phyloP scores from a whole-genome alignment of 2,888 invertebrate genomes.

The Folsomia candida region DNA sequence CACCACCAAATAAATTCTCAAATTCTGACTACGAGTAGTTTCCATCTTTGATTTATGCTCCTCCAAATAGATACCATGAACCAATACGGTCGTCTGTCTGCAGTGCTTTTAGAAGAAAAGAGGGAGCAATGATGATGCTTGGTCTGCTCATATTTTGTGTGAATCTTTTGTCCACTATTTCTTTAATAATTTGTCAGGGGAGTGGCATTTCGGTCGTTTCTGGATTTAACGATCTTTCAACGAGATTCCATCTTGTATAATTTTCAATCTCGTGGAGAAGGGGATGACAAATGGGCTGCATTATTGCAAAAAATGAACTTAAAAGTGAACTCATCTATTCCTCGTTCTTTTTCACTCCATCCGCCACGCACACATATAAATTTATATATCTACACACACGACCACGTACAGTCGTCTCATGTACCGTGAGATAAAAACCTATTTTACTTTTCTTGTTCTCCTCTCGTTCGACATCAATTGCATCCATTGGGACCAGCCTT shows the following conservation, averaged over 20 bases:
- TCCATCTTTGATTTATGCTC: background rate
- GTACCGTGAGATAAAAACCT: no score
- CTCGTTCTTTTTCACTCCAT: background rate
- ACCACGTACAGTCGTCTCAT: no score
- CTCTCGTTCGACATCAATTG: background rate
- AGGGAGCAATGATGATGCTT: background rate
- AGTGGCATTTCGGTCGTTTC: background rate
- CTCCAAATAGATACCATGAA: background rate
- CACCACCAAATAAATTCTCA: no score
- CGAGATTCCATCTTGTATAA: background rate
- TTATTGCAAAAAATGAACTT: background rate
- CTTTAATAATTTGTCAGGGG: conserved; percentile 4
- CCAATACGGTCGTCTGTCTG: background rate
- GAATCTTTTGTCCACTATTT: background rate
- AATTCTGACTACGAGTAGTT: background rate
- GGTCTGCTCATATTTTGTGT: background rate
- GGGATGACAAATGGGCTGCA: background rate
- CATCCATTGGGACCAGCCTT: background rate
- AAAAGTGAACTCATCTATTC: background rate
- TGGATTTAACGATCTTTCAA: conserved; percentile 2
- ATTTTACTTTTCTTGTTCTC: no score
- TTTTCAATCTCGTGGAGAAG: background rate
- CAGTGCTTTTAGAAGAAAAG: background rate
- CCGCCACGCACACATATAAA: no score
- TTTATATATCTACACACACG: no score